A percentile compares a stretch with the other conserved stretches of the same genome.
phyloP scores from a whole-genome alignment of 2,888 invertebrate genomes.

The Scaptomyza parva region DNA sequence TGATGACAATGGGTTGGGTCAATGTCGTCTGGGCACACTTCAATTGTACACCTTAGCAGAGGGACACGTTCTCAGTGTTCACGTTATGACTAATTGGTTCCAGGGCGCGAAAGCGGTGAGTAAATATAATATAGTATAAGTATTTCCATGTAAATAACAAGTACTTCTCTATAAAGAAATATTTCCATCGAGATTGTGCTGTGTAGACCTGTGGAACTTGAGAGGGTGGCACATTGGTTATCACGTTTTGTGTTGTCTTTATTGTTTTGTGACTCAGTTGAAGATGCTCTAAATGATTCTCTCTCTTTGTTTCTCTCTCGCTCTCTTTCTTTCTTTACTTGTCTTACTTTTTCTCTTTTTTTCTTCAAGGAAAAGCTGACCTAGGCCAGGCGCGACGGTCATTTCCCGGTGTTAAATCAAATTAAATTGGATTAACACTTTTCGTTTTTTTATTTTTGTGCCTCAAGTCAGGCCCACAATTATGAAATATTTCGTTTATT shows the following conservation, averaged over 20 bases:
- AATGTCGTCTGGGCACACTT: constrained; percentile 25
- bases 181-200: background rate
- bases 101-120: constrained; percentile 4
- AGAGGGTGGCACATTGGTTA: constrained; percentile 50
- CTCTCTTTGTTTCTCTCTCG: background rate
- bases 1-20: constrained; percentile 22
- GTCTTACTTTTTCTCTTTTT: background rate
- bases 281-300: background rate
- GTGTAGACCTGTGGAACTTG: background rate
- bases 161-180: constrained; percentile 22
- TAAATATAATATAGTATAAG: background rate
- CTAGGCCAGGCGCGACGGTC: constrained; percentile 56
- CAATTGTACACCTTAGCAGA: background rate
- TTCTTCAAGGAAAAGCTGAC: constrained; percentile 37
- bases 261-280: constrained; percentile 44
- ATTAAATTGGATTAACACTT: constrained; percentile 77
- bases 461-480: constrained; percentile 46
- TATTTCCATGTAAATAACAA: constrained; percentile 2
- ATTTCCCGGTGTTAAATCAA: constrained; percentile 63
- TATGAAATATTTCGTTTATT: constrained; percentile 59
- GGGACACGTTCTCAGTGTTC: constrained; percentile 13
- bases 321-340: background rate
- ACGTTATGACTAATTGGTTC: constrained; percentile 38
- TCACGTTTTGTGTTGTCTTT: constrained; percentile 20
- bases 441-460: constrained; percentile 9